Conservation (phyloP, 2,888 invertebrate genomes). For the Cerastis leucographa region DNA sequence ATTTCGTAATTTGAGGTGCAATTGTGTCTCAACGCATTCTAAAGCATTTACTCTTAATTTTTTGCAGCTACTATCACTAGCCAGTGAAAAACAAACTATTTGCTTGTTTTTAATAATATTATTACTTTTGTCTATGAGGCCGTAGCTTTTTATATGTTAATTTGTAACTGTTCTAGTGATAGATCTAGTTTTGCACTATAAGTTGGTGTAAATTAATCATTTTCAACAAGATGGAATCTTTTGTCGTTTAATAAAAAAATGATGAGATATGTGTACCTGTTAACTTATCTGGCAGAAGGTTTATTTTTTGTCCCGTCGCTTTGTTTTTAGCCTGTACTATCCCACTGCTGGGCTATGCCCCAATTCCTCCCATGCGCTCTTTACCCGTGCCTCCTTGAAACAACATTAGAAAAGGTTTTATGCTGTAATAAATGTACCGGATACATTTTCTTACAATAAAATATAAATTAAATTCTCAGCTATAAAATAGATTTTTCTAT, state of each 20-base stretch:
- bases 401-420: neutral
- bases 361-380: too few species aligned
- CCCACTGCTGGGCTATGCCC: too few species aligned
- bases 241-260: too few species aligned
- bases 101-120: neutral
- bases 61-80: constrained; percentile 24
- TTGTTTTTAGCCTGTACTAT: too few species aligned
- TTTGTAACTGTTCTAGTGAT: constrained; percentile 29
- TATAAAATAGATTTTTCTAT: constrained; percentile 7
- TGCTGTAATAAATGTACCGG: neutral
- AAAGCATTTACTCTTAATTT: constrained; percentile 48
- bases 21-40: constrained; percentile 17
- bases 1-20: neutral
- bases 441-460: neutral
- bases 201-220: constrained; percentile 62
- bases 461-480: neutral
- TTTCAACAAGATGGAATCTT: constrained; percentile 58
- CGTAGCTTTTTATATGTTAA: constrained; percentile 18
- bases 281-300: neutral
- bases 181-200: constrained; percentile 7
- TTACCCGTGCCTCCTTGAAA: too few species aligned
- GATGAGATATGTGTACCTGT: neutral
- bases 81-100: constrained; percentile 4
- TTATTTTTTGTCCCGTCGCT: neutral
- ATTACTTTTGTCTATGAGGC: constrained; percentile 3